Conservation (phyloP, 2,113 vertebrate species). For the Alces alces region DNA sequence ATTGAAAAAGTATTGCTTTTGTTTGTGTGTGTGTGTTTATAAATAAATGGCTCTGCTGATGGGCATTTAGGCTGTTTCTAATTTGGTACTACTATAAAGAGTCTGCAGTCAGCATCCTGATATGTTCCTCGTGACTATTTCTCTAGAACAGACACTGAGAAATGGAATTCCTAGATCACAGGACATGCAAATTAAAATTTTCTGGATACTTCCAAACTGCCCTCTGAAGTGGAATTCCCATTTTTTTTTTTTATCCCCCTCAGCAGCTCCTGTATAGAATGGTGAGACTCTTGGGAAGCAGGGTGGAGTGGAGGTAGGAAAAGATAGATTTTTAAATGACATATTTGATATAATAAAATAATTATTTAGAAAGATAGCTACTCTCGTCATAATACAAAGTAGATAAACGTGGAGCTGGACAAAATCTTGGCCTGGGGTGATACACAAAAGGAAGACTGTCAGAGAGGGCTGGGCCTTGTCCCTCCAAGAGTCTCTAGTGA, state of each 20-base stretch:
- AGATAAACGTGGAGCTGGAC: not conserved
- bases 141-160: not conserved
- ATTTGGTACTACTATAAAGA: not conserved
- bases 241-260: not conserved
- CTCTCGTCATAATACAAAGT: not conserved
- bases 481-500: not conserved
- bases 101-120: not conserved
- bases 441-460: not conserved
- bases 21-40: not conserved
- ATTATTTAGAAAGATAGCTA: conserved; percentile 4
- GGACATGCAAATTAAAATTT: not conserved
- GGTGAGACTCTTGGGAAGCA: not conserved
- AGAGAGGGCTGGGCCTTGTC: not conserved
- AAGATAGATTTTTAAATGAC: not conserved
- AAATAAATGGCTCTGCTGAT: not conserved
- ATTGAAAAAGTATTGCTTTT: not conserved
- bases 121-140: not conserved
- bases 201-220: not conserved
- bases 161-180: not conserved
- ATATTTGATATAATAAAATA: not conserved
- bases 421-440: not conserved
- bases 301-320: not conserved
- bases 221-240: not conserved
- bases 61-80: not conserved
- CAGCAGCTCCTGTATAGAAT: not conserved